These are phyloP conservation scores for Panulirus ornatus DNA, from an alignment of 1,140 invertebrate genomes.

Conservation along the genomic window DNA sequence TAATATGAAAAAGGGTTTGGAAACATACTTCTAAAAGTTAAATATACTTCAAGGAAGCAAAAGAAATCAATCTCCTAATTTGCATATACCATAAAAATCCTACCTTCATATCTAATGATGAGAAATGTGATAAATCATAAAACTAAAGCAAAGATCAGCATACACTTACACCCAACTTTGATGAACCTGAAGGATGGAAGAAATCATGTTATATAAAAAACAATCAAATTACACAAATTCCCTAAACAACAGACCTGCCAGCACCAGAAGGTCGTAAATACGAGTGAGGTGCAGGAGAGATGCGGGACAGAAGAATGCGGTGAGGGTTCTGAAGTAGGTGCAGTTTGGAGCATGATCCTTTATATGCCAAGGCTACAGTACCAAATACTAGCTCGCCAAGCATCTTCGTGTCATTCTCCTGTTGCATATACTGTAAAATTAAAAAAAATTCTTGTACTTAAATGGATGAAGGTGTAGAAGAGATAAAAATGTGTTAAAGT, in stretches of 20 bases:
- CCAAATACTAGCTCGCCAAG: constrained; percentile 95
- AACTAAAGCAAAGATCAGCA: neutral
- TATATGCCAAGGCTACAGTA: constrained; percentile 90
- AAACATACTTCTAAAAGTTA: too few species aligned
- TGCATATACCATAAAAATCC: too few species aligned
- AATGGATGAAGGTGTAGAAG: too few species aligned
- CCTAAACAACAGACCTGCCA: constrained; percentile 73
- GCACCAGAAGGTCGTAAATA: constrained; percentile 78
- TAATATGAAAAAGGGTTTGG: too few species aligned
- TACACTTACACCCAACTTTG: constrained; percentile 58
- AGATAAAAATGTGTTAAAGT: too few species aligned
- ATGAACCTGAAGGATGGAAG: constrained; percentile 76
- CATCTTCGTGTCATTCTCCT: constrained; percentile 84
- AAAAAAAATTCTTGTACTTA: neutral
- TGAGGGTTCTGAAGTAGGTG: constrained; percentile 84
- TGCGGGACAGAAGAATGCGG: constrained; percentile 78
- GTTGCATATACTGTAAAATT: constrained; percentile 77
- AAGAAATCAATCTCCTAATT: too few species aligned
- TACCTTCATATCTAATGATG: neutral
- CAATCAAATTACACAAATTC: too few species aligned
- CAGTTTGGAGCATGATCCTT: constrained; percentile 88
- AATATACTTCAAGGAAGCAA: too few species aligned
- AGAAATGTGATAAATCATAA: neutral
- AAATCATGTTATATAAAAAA: too few species aligned
- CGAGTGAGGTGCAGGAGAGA: constrained; percentile 85